Evolutionary conservation across 2,797 vertebrate genomes (phyloP).

Genomic region (Squalus acanthias): DNA sequence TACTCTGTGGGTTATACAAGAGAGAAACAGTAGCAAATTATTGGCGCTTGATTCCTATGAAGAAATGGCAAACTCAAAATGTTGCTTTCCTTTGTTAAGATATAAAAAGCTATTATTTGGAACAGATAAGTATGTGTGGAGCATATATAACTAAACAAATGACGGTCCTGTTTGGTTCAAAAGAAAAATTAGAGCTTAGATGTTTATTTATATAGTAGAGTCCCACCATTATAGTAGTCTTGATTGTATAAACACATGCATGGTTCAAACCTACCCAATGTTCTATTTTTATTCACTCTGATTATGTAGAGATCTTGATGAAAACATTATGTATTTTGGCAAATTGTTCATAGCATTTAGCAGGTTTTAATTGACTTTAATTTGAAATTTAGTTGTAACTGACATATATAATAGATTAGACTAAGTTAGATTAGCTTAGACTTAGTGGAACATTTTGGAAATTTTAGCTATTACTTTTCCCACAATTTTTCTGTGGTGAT

Average conservation of each 20-base stretch:
- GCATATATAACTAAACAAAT: background rate
- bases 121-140: background rate
- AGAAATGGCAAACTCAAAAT: background rate
- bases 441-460: background rate
- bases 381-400: background rate
- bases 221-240: background rate
- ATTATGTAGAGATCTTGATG: background rate
- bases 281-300: background rate
- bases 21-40: background rate
- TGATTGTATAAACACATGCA: background rate
- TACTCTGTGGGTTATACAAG: background rate
- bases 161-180: no score
- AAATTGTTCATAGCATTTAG: background rate
- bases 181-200: background rate
- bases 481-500: background rate
- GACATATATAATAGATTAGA: background rate
- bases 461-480: background rate
- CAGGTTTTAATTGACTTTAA: background rate
- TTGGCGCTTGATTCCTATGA: background rate
- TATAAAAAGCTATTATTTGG: background rate
- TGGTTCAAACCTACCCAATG: background rate
- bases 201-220: background rate
- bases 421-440: background rate
- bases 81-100: background rate
- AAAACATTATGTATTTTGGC: background rate